These are phyloP conservation scores for Drosophila quinaria DNA, from an alignment of 2,888 invertebrate species.

Conservation along the genomic window DNA sequence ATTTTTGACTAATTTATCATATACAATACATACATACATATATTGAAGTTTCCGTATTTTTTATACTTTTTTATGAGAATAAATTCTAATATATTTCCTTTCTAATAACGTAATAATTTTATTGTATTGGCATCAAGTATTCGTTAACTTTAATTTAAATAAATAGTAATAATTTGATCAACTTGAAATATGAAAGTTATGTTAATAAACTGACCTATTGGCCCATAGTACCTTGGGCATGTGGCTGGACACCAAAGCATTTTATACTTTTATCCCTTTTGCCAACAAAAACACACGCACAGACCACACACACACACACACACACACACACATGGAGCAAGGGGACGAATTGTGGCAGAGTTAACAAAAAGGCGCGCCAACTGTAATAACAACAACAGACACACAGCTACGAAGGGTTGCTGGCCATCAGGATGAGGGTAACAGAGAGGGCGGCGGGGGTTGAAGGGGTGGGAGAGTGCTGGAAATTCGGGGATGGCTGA, in stretches of 20 bases:
- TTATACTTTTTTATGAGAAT: too few relatives aligned
- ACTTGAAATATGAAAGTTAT: not conserved
- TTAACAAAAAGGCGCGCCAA: slow-evolving; percentile 79
- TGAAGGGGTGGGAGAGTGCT: not conserved
- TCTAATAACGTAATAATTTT: too few relatives aligned
- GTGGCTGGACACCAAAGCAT: slow-evolving; percentile 75
- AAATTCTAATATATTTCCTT: too few relatives aligned
- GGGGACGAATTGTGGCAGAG: slow-evolving; percentile 34
- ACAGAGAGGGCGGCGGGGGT: not conserved
- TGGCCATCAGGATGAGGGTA: slow-evolving; percentile 1
- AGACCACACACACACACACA: slow-evolving; percentile 35
- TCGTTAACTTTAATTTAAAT: too few relatives aligned
- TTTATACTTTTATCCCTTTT: slow-evolving; percentile 81
- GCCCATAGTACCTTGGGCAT: slow-evolving; percentile 38
- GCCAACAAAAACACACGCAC: slow-evolving; percentile 68
- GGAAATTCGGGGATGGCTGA: slow-evolving; percentile 27
- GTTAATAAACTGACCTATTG: not conserved
- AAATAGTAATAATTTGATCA: too few relatives aligned
- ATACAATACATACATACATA: too few relatives aligned
- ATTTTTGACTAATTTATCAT: too few relatives aligned
- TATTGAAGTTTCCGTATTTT: too few relatives aligned
- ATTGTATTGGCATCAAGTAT: too few relatives aligned
- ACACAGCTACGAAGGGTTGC: slow-evolving; percentile 40
- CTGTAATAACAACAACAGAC: slow-evolving; percentile 73
- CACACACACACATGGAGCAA: slow-evolving; percentile 4